Base-by-base conservation (phyloP, 2,888 invertebrate species). In the Tinea semifulvella region DNA sequence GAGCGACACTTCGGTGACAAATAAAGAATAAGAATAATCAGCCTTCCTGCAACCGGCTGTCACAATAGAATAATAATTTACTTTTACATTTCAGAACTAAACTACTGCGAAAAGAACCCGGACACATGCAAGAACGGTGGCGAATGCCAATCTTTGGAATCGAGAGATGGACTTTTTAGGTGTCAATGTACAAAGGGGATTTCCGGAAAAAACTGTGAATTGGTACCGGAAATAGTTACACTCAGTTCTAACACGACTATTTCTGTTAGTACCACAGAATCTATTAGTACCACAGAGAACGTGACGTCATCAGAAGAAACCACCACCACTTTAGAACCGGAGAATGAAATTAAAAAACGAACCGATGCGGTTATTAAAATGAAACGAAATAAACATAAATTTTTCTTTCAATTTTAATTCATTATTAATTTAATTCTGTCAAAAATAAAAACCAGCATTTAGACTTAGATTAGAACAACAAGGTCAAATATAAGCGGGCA, bases 91-190 rank as follows among this genome's bases (percentile, higher is more conserved):
- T 18, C 73, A 91, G 94, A 91, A 61, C 73, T 94, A 45, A 92
- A 89, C 56, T 92, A 88, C 73, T 96, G 96, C 75, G 90, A 90
- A 46, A 88, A 89, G 48, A 87, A 94, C 61, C 83, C 85, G 1
- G 83, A 79, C 43, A 84, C 87, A 0, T 96, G 96, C 60, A 84
- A 86, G 63, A 94, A 96, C 63, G 89, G 87, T 2, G 92, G 90
- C 0, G 90, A 88, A 56, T 96, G 96, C 64, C 83, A 89, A 45
- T 92, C 93, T 39, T 60, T 91, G 48, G 88, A 89, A 25, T 86
- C 88, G 46, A 88, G 88, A 44, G 92, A 94, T 44, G 94, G 92
- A 1, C 75, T 79, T 61, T 94, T 85, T 71, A 86, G 87, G 47
- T 94, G 94, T 61, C 72, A 88, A 45, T 94, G 94, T 58, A 85